phyloP scores from a whole-genome alignment of 2,888 invertebrate genomes.

The Ichneumon xanthorius region DNA sequence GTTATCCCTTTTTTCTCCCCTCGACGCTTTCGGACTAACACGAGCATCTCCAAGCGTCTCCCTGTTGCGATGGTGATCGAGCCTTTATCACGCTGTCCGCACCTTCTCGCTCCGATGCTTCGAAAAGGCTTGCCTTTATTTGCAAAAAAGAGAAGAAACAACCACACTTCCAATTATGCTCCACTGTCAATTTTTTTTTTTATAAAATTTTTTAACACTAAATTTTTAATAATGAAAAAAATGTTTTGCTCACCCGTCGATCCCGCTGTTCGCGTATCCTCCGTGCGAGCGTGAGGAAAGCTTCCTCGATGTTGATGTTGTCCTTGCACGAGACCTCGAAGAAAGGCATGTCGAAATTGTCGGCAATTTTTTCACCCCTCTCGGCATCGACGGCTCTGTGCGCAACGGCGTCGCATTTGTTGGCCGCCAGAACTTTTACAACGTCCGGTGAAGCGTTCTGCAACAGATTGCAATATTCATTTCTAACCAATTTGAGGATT shows the following conservation, averaged over 20 bases:
- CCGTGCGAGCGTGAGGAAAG: constrained; percentile 92
- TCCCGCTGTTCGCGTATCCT: constrained; percentile 93
- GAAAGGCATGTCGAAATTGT: constrained; percentile 95
- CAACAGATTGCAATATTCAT: constrained; percentile 72
- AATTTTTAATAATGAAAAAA: neutral
- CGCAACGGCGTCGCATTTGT: constrained; percentile 93
- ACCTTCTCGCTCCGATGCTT: constrained; percentile 80
- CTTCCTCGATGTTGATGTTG: constrained; percentile 93
- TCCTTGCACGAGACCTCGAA: constrained; percentile 95
- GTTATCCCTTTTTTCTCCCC: neutral
- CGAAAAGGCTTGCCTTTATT: constrained; percentile 79
- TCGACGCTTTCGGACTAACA: constrained; percentile 73
- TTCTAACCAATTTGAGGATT: neutral
- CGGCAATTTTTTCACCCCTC: constrained; percentile 94
- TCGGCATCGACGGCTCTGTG: constrained; percentile 92
- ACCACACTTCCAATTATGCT: neutral
- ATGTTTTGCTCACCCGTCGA: constrained; percentile 87
- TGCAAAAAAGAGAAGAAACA: constrained; percentile 19
- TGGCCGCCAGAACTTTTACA: constrained; percentile 93
- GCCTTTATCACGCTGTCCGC: constrained; percentile 79
- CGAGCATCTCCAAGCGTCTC: constrained; percentile 80
- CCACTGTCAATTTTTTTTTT: too few relatives aligned
- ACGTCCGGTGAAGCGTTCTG: constrained; percentile 95
- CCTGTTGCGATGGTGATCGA: constrained; percentile 78
- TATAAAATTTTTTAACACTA: neutral